phyloP scores from a whole-genome alignment of 2,113 vertebrate genomes.

The Vulpes lagopus region DNA sequence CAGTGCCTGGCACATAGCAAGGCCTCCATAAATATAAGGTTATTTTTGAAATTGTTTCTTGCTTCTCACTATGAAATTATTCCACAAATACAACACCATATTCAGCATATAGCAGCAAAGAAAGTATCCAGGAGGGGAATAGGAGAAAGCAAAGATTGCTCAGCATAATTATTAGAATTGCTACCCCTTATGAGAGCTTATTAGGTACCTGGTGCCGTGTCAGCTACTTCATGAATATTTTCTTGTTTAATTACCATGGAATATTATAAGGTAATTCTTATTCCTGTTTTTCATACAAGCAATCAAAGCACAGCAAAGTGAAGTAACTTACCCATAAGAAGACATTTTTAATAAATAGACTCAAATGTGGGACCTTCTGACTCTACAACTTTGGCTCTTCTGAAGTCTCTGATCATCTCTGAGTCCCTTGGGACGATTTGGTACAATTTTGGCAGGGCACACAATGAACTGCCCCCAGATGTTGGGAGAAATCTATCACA shows the following conservation, averaged over 20 bases:
- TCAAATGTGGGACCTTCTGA: background rate
- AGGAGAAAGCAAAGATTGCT: conserved; percentile 1
- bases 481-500: no score
- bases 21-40: background rate
- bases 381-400: background rate
- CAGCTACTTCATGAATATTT: background rate
- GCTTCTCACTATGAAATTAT: conserved; percentile 2
- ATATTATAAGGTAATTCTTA: background rate
- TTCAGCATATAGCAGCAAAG: background rate
- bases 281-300: background rate
- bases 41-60: background rate
- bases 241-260: background rate
- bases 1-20: background rate
- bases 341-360: background rate
- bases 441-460: background rate
- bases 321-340: conserved; percentile 2
- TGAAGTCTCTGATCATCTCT: background rate
- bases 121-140: background rate
- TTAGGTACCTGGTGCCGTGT: background rate
- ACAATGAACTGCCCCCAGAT: background rate
- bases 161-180: background rate
- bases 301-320: background rate
- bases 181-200: background rate
- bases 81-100: background rate
- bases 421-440: no score